phyloP scores from a whole-genome alignment of 2,113 vertebrate genomes.

The Columba janthina region DNA sequence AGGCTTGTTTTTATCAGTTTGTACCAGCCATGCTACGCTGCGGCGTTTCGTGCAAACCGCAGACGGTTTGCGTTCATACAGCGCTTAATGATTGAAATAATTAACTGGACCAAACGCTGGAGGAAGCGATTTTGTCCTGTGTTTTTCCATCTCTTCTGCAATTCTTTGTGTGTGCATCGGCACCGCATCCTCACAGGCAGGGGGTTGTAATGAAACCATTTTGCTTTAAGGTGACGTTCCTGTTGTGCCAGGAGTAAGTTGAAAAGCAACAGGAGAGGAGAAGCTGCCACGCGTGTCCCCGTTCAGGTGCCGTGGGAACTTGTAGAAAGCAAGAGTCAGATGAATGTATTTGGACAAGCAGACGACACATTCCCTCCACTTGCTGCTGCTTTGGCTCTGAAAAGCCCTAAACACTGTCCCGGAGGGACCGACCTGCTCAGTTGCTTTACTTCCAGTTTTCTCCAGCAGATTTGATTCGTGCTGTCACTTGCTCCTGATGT shows the following conservation, averaged over 20 bases:
- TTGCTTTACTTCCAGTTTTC: background rate
- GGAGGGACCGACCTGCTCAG: background rate
- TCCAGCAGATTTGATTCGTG: background rate
- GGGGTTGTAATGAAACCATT: background rate
- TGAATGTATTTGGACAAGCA: background rate
- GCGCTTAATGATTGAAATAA: background rate
- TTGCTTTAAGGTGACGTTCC: background rate
- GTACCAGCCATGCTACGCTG: background rate
- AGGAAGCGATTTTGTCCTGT: background rate
- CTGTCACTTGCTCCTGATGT: background rate
- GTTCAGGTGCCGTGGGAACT: background rate
- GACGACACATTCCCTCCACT: background rate
- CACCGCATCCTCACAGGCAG: accelerated
- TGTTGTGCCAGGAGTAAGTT: background rate
- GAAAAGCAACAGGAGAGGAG: background rate
- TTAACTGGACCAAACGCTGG: accelerated
- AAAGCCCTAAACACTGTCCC: background rate
- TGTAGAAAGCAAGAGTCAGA: background rate
- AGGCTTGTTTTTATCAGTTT: background rate
- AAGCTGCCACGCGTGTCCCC: accelerated
- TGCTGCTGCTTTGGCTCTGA: background rate
- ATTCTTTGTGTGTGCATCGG: accelerated
- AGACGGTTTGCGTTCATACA: background rate
- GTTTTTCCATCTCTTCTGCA: background rate
- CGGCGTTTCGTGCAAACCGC: background rate